phyloP scores from a whole-genome alignment of 1,140 invertebrate species.

The Drosophila mauritiana region DNA sequence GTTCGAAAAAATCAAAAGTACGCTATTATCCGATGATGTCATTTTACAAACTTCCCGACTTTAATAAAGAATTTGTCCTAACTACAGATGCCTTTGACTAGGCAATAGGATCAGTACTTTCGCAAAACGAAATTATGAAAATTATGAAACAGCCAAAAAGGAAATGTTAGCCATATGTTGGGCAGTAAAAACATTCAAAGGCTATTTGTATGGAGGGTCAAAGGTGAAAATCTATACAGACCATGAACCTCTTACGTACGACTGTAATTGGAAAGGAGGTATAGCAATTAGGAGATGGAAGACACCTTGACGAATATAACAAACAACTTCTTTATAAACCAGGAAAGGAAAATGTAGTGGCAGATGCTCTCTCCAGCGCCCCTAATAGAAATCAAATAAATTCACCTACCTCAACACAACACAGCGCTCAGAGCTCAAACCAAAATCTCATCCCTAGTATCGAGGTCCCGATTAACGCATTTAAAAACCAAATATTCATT shows the following conservation, averaged over 20 bases:
- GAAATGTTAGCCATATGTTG: conserved; percentile 1
- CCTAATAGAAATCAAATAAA: conserved; percentile 4
- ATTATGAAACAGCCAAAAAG: too few species aligned
- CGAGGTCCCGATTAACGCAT: background rate
- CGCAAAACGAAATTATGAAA: too few species aligned
- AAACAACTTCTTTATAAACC: conserved; percentile 1
- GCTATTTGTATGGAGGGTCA: background rate
- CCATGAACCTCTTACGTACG: background rate
- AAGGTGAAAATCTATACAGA: conserved; percentile 2
- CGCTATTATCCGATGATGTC: background rate
- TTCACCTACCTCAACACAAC: conserved; percentile 9
- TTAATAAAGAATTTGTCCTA: too few species aligned
- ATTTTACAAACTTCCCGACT: too few species aligned
- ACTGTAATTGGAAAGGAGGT: background rate
- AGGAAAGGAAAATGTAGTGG: too few species aligned
- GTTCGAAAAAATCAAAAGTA: conserved; percentile 1
- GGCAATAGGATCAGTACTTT: too few species aligned
- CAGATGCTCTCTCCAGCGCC: too few species aligned
- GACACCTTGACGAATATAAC: conserved; percentile 3
- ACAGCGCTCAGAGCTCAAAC: conserved; percentile 35
- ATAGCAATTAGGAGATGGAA: background rate
- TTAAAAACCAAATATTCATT: conserved; percentile 7
- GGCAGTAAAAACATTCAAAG: background rate
- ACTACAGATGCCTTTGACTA: too few species aligned
- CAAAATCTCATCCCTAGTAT: background rate